phyloP scores from a whole-genome alignment of 2,888 invertebrate genomes.

The Sphaerophoria rueppellii region DNA sequence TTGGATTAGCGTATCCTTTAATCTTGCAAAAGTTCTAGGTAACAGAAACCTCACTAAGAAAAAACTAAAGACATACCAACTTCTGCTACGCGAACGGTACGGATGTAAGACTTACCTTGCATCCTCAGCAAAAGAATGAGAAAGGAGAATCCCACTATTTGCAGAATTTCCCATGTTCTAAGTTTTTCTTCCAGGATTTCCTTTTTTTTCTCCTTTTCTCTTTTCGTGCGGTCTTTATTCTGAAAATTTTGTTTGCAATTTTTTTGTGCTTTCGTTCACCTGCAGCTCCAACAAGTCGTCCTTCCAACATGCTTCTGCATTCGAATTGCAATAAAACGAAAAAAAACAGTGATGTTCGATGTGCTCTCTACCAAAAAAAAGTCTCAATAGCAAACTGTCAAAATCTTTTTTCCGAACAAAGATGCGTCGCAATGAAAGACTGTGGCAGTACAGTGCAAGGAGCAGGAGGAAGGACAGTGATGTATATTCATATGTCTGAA shows the following conservation, averaged over 20 bases:
- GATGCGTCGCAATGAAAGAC: conserved; percentile 56
- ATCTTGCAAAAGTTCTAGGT: not conserved
- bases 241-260: not conserved
- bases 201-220: conserved; percentile 5
- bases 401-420: conserved; percentile 17
- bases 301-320: conserved; percentile 61
- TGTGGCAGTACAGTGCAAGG: not conserved
- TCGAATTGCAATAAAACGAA: conserved; percentile 1
- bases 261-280: conserved; percentile 7
- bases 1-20: conserved; percentile 38
- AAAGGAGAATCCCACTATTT: conserved; percentile 79
- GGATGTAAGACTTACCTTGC: conserved; percentile 77
- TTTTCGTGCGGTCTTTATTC: conserved; percentile 13
- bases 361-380: conserved; percentile 24
- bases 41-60: not conserved
- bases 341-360: conserved; percentile 51
- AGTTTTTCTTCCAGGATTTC: conserved; percentile 76
- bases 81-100: not conserved
- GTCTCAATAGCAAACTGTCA: conserved; percentile 61
- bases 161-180: conserved; percentile 79
- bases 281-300: conserved; percentile 19
- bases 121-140: conserved; percentile 79
- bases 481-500: not conserved
- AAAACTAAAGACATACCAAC: not conserved
- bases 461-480: not conserved